A percentile compares a stretch with the other conserved stretches of the same genome.
Evolutionary conservation across 2,888 invertebrate species (phyloP).

Genomic region (Teleiodes luculella): DNA sequence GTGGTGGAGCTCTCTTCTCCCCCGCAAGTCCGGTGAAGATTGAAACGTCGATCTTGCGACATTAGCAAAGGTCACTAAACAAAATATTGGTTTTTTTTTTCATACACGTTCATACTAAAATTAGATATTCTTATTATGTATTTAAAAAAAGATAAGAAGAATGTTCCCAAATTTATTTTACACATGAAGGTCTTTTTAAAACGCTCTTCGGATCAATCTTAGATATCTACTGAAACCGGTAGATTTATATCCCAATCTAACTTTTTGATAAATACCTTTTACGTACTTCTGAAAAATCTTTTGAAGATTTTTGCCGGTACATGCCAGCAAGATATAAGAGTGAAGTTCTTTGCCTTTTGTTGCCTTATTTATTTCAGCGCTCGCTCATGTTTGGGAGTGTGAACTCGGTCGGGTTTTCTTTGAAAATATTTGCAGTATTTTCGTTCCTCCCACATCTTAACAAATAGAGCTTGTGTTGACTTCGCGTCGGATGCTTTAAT

Average conservation of each 20-base stretch:
- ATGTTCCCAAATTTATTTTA: too few relatives aligned
- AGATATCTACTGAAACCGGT: background rate
- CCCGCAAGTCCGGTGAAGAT: too few relatives aligned
- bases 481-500: constrained; percentile 6
- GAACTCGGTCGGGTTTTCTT: constrained; percentile 37
- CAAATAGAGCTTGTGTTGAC: constrained; percentile 28
- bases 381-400: constrained; percentile 25
- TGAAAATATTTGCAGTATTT: constrained; percentile 47
- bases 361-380: background rate
- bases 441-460: constrained; percentile 24
- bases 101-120: too few relatives aligned
- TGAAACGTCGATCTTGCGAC: too few relatives aligned
- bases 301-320: too few relatives aligned
- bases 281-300: too few relatives aligned
- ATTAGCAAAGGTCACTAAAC: too few relatives aligned
- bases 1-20: too few relatives aligned
- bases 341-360: background rate
- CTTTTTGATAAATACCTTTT: background rate
- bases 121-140: too few relatives aligned
- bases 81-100: too few relatives aligned
- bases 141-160: too few relatives aligned
- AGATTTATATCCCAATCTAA: background rate
- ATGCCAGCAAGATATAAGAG: background rate
- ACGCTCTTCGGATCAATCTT: background rate
- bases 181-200: too few relatives aligned